Base-by-base conservation (phyloP, 2,113 vertebrate species). In the Ptychochromis oligacanthus region DNA sequence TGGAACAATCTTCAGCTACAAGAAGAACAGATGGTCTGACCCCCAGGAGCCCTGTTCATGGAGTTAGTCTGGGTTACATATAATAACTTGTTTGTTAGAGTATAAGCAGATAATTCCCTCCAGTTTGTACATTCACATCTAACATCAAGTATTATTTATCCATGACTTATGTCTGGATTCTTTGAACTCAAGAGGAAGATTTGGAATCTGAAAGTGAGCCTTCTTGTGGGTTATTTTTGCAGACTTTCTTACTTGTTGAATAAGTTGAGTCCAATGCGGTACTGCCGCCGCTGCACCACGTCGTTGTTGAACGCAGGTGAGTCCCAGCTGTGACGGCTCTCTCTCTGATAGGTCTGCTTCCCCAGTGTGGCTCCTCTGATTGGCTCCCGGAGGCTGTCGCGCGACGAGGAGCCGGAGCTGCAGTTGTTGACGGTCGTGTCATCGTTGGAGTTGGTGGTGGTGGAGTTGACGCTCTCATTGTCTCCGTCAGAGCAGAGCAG, bases 371-470 rank as follows among this genome's bases (percentile, higher is more conserved):
- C 95, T 2, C 88, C 87, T 6, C 86, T 87, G 1, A 96, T 91
- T 0, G 97, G 97, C 80, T 97, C 96, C 52, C 97, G 94, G 83
- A 97, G 94, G 92, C 97, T 98, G 93, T 98, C 97, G 1, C 96
- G 95, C 0, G 97, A 98, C 9, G 97, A 97, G 13, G 97, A 98
- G 82, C 97, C 97, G 0, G 97, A 97, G 96, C 97, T 97, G 96
- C 97, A 97, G 95, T 98, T 97, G 95, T 97, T 97, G 91, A 93
- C 88, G 2, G 93, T 94, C 1, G 93, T 92, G 96, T 98, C 94
- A n/a, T 98, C 97, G 6, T 97, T 97, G 93, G 97, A 98, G 93
- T 97, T 98, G 92, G 96, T 97, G 92, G 97, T 97, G 93, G 97
- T 92, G 86, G 93, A 97, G 92, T 97, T 97, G 14, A 98, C 96